Base-by-base conservation (phyloP, 1,140 invertebrate genomes). In the Dendrolimus kikuchii region DNA sequence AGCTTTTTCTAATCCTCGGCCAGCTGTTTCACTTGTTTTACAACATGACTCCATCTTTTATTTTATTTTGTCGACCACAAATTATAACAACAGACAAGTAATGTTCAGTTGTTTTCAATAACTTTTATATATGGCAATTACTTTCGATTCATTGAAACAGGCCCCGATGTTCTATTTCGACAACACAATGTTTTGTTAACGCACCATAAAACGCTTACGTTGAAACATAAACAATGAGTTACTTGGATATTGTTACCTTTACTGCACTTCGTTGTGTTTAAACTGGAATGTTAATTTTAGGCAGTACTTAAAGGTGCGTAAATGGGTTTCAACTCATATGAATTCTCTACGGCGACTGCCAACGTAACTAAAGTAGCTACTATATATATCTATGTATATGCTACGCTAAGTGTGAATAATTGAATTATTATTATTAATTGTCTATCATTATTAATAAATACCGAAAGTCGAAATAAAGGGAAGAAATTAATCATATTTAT, bases 111-210 rank as follows among this genome's bases (percentile, higher is more conserved):
- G 5, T 23, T n/a, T 43, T 47, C 10, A 7, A 9, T 38, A 37
- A 47, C 23, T 5, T 47, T 46, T 46, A 9, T 9, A 6, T 47
- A 5, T 37, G 23, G 23, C 8, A 6, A 47, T 7, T 5, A n/a
- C 38, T 49, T 49, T 40, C 48, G 45, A 49, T 47, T 56, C 55
- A 42, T 55, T 58, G 45, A 48, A 61, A 47, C 43, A 42, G 40
- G 51, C 47, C 54, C 40, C 59, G 53, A 53, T 60, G 53, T 56
- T 38, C 44, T 44, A 44, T 55, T 55, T 55, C 38, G 23, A 58
- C 40, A 53, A 36, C 10, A 56, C 39, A 53, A 53, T 48, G 49
- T 38, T 4, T 38, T 47, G 50, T 57, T 51, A 47, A 51, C 48
- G 48, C 42, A 46, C 53, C 49, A 50, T 55, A 55, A 57, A 51